Conservation (phyloP, 2,113 vertebrate species). For the Eurypyga helias region DNA sequence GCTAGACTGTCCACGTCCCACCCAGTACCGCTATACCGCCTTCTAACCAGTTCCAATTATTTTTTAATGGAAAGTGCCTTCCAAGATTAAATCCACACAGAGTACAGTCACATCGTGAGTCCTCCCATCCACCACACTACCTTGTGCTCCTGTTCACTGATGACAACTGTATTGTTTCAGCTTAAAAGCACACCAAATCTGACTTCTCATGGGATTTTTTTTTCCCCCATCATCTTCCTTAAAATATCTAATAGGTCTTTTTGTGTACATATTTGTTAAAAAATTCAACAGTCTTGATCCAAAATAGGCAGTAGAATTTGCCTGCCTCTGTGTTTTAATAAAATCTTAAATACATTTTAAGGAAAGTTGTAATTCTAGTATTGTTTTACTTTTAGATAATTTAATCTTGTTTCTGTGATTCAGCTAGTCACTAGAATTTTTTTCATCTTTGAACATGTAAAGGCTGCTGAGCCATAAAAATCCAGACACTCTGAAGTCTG, state of each 20-base stretch:
- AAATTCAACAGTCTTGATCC: neutral
- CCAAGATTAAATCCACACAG: neutral
- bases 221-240: neutral
- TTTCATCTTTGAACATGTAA: neutral
- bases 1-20: neutral
- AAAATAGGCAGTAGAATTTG: neutral
- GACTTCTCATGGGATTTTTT: neutral
- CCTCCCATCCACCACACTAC: neutral
- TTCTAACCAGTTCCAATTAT: neutral
- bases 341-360: neutral
- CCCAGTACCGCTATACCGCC: accelerated
- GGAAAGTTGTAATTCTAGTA: neutral
- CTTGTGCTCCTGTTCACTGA: neutral
- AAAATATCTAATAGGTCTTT: neutral
- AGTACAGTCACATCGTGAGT: neutral
- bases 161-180: neutral
- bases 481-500: neutral
- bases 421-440: neutral
- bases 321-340: neutral
- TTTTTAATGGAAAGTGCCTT: neutral
- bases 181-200: neutral
- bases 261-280: neutral
- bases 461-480: neutral
- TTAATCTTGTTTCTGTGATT: neutral
- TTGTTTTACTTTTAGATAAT: neutral